Evolutionary conservation across 2,888 invertebrate genomes (phyloP).

Genomic region (Perizoma affinitatum): DNA sequence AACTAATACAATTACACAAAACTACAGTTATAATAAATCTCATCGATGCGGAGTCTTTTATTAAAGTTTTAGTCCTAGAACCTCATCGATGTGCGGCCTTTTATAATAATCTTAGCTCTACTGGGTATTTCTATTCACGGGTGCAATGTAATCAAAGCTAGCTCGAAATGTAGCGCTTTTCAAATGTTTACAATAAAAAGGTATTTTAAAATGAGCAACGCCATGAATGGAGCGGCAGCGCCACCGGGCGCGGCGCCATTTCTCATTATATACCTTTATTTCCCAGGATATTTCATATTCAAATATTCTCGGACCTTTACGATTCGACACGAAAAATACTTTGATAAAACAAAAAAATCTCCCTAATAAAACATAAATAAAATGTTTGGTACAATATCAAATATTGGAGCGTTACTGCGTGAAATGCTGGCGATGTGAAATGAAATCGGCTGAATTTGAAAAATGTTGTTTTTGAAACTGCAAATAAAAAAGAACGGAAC

Average conservation of each 20-base stretch:
- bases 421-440: conserved; percentile 17
- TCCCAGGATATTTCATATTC: conserved; percentile 23
- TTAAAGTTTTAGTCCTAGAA: too few relatives aligned
- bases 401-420: conserved; percentile 13
- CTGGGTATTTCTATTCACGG: too few relatives aligned
- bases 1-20: background rate
- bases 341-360: background rate
- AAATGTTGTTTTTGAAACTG: conserved; percentile 8
- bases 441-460: conserved; percentile 11
- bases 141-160: too few relatives aligned
- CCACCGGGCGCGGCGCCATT: background rate
- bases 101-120: too few relatives aligned
- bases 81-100: too few relatives aligned
- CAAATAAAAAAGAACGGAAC: background rate
- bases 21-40: background rate
- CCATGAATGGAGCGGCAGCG: too few relatives aligned
- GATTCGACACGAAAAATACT: conserved; percentile 16
- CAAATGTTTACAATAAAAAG: too few relatives aligned
- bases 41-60: too few relatives aligned
- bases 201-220: too few relatives aligned
- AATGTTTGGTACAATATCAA: conserved; percentile 23
- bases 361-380: conserved; percentile 19
- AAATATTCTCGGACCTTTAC: conserved; percentile 20
- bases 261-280: conserved; percentile 22
- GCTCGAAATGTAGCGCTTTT: too few relatives aligned